These are phyloP conservation scores for Sycobia sp. DNA, from an alignment of 1,140 invertebrate species.

Conservation along the genomic window DNA sequence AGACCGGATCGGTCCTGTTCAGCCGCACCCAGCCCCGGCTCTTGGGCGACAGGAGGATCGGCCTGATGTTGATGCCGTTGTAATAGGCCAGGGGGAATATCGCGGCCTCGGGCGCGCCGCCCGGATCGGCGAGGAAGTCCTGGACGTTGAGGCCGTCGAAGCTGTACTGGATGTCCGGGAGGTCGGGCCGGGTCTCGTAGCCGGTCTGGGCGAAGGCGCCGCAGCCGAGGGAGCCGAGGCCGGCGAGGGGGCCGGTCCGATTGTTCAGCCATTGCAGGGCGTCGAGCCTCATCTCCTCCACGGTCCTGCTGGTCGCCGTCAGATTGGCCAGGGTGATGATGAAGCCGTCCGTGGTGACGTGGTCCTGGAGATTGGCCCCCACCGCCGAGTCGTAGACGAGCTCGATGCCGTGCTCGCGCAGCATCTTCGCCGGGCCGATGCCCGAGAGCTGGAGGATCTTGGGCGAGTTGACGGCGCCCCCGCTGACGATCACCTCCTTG, in stretches of 20 bases:
- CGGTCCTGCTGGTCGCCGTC: slow-evolving; percentile 56
- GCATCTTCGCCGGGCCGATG: slow-evolving; percentile 63
- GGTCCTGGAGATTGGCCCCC: slow-evolving; percentile 74
- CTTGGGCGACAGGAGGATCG: slow-evolving; percentile 61
- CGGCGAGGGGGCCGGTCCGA: slow-evolving; percentile 50
- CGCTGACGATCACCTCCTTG: slow-evolving; percentile 72
- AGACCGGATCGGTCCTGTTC: slow-evolving; percentile 62
- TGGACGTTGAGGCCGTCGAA: slow-evolving; percentile 61
- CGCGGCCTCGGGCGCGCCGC: slow-evolving; percentile 44
- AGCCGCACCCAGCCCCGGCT: slow-evolving; percentile 64
- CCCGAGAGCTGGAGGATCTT: slow-evolving; percentile 67
- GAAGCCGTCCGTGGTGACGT: slow-evolving; percentile 66
- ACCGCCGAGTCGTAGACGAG: slow-evolving; percentile 68
- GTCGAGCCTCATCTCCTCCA: slow-evolving; percentile 63
- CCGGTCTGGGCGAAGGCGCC: slow-evolving; percentile 51
- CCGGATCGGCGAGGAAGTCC: slow-evolving; percentile 48
- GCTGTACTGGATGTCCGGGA: slow-evolving; percentile 71
- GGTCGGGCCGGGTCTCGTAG: slow-evolving; percentile 40
- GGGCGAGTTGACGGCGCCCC: slow-evolving; percentile 66
- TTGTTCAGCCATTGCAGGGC: slow-evolving; percentile 48
- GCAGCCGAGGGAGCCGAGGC: slow-evolving; percentile 47
- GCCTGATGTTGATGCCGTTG: slow-evolving; percentile 54
- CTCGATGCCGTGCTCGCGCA: slow-evolving; percentile 60
- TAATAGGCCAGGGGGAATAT: slow-evolving; percentile 50
- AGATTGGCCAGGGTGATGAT: slow-evolving; percentile 61